These are phyloP conservation scores for Harpalus rufipes DNA, from an alignment of 2,888 invertebrate genomes.

Conservation along the genomic window DNA sequence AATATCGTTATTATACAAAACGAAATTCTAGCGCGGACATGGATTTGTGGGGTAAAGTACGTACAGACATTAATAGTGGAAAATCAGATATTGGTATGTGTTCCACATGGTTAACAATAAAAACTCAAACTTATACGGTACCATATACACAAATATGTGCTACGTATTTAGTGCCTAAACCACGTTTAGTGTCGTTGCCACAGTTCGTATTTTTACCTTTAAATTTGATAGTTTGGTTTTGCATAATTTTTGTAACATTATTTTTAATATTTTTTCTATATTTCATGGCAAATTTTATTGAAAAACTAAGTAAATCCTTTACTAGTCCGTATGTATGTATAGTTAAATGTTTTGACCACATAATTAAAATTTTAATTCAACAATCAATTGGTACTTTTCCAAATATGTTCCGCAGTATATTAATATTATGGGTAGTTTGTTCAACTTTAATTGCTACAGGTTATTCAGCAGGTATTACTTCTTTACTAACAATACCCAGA, in stretches of 20 bases:
- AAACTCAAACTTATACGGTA: conserved; percentile 68
- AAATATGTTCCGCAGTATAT: conserved; percentile 39
- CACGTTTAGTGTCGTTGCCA: conserved; percentile 69
- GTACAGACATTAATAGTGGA: conserved; percentile 66
- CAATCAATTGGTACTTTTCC: conserved; percentile 36
- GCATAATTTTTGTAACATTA: conserved; percentile 11
- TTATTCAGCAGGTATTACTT: conserved; percentile 70
- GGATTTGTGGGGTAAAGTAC: conserved; percentile 68
- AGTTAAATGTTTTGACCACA: conserved; percentile 28
- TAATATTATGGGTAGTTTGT: conserved; percentile 67
- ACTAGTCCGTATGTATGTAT: conserved; percentile 44
- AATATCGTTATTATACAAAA: conserved; percentile 66
- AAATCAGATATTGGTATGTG: conserved; percentile 70
- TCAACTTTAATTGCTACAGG: conserved; percentile 68
- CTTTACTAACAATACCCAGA: conserved; percentile 68
- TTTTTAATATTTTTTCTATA: conserved; percentile 5
- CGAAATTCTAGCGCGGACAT: not conserved
- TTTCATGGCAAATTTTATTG: conserved; percentile 16
- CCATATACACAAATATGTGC: conserved; percentile 70
- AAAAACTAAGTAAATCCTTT: not conserved
- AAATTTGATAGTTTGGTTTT: conserved; percentile 64
- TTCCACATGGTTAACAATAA: conserved; percentile 69
- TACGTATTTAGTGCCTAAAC: conserved; percentile 72
- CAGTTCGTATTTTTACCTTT: conserved; percentile 72
- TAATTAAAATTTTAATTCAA: conserved; percentile 23